Evolutionary conservation across 2,888 invertebrate species (phyloP), one percentile per base, ranked within the genome.

Genomic region (Marasmarcha lunaedactyla): DNA sequence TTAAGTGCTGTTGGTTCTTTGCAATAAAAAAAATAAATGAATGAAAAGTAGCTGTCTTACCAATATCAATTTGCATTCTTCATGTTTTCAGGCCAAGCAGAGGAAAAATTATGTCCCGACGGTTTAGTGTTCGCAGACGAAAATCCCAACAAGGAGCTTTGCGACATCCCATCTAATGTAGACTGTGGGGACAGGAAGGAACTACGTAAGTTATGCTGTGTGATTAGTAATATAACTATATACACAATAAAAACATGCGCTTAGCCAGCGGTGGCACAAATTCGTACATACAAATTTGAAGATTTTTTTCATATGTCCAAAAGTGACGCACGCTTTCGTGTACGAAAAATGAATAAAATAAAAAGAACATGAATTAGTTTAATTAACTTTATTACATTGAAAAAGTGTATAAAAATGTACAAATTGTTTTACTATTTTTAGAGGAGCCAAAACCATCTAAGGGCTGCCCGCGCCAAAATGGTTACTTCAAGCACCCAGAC

Each of bases 381-480:
- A n/a, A n/a, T n/a, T n/a, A n/a, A n/a, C n/a, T n/a, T n/a, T n/a
- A n/a, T n/a, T n/a, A n/a, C n/a, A n/a, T n/a, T n/a, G n/a, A n/a
- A n/a, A n/a, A n/a, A n/a, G n/a, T n/a, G n/a, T n/a, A n/a, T n/a
- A n/a, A n/a, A n/a, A n/a, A n/a, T 20, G 3, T 5, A 20, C 20
- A 7, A 20, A 20, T 20, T 3, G 20, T 15, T 38, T 37, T 15
- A 43, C 35, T 3, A 36, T 46, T 73, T 72, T 36, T 84, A 92
- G 92, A 92, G 87, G 89, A 90, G 46, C 87, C 92, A 0, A 87
- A 90, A 51, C 87, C 91, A 1, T 84, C 86, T 13, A 87, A 88
- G 53, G 90, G 88, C 38, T 93, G 93, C 61, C 91, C 91, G 1
- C 85, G 92, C 44, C 89, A 90, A 33, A 92, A 92, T 58, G 93